These are phyloP conservation scores for Nothocercus julius DNA, from an alignment of 2,113 vertebrate species.

Conservation along the genomic window DNA sequence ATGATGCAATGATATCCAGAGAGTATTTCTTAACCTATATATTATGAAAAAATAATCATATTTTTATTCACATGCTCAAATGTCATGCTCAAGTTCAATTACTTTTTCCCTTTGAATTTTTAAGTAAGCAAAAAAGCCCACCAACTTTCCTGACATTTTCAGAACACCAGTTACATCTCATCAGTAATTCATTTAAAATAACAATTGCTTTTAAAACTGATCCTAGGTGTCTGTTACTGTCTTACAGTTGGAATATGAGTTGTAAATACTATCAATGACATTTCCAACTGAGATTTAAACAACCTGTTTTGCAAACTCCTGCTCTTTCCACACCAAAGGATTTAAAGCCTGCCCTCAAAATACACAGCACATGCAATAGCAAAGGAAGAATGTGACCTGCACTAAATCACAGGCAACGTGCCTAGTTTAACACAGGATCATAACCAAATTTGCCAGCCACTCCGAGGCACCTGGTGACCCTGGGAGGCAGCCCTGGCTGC, in stretches of 20 bases:
- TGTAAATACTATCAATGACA: neutral
- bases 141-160: neutral
- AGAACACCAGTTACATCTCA: neutral
- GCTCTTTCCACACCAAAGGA: neutral
- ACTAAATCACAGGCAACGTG: neutral
- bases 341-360: neutral
- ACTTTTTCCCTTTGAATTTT: neutral
- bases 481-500: neutral
- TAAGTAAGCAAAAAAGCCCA: neutral
- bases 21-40: neutral
- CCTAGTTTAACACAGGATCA: neutral
- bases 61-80: neutral
- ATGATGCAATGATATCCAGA: neutral
- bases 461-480: fast-evolving
- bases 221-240: neutral
- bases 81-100: neutral
- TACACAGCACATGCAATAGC: neutral
- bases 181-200: neutral
- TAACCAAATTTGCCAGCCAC: neutral
- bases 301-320: neutral
- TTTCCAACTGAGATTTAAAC: neutral
- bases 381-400: neutral
- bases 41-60: neutral
- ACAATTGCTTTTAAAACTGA: neutral
- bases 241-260: neutral